A percentile compares a stretch with the other conserved stretches of the same genome.
Evolutionary conservation across 2,888 invertebrate species (phyloP).

Genomic region (Agrilus cyanescens): DNA sequence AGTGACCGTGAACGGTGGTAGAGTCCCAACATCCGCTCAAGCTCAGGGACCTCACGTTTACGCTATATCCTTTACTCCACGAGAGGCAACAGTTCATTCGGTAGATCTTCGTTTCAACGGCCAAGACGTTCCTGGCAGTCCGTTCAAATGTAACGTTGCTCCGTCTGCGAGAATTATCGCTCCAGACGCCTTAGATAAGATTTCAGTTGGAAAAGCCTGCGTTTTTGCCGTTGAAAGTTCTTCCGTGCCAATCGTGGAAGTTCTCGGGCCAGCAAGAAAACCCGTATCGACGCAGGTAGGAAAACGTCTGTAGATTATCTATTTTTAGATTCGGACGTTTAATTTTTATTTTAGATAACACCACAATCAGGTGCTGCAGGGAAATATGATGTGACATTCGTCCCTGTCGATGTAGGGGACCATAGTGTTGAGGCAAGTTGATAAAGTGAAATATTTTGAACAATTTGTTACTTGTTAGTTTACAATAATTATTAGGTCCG

Average conservation of each 20-base stretch:
- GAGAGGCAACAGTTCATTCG: constrained; percentile 80
- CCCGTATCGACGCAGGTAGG: constrained; percentile 52
- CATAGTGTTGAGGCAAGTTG: constrained; percentile 73
- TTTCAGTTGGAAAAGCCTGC: constrained; percentile 74
- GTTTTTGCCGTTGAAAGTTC: constrained; percentile 82
- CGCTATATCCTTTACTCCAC: constrained; percentile 93
- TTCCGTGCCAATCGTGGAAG: constrained; percentile 68
- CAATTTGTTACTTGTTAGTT: not conserved
- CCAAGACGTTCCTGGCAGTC: constrained; percentile 87
- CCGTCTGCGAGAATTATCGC: constrained; percentile 77
- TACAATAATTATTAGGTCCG: constrained; percentile 29
- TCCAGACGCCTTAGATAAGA: constrained; percentile 77
- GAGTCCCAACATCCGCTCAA: constrained; percentile 92
- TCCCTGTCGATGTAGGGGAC: constrained; percentile 84
- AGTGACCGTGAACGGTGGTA: constrained; percentile 95
- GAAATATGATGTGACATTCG: constrained; percentile 46
- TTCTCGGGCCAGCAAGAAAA: constrained; percentile 61
- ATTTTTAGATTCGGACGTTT: constrained; percentile 1
- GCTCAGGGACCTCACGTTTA: constrained; percentile 94
- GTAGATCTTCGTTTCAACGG: constrained; percentile 94
- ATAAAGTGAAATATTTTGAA: not conserved
- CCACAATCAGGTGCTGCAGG: constrained; percentile 35
- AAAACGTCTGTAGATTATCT: not conserved
- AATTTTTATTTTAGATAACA: constrained; percentile 24
- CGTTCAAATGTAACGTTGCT: constrained; percentile 67